phyloP scores from a whole-genome alignment of 2,113 vertebrate genomes.

The Oryzias woworae region DNA sequence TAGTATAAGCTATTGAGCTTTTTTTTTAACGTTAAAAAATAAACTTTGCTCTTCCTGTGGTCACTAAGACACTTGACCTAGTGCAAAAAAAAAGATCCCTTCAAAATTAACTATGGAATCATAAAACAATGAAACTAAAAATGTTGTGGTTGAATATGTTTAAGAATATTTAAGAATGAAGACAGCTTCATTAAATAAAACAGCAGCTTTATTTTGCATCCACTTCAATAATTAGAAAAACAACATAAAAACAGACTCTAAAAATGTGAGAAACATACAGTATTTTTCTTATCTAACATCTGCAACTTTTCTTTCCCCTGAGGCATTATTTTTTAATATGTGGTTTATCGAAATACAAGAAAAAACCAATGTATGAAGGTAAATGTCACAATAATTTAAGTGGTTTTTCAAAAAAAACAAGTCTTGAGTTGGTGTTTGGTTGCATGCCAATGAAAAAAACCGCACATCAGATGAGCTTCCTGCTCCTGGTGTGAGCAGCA shows the following conservation, averaged over 20 bases:
- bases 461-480: background rate
- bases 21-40: no score
- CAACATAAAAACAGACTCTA: no score
- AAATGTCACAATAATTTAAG: background rate
- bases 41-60: no score
- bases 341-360: background rate
- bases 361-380: background rate
- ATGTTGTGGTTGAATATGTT: background rate
- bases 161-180: no score
- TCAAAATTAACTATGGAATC: background rate
- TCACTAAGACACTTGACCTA: no score
- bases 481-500: slow-evolving; percentile 7
- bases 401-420: background rate
- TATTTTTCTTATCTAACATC: no score
- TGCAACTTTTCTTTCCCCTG: no score
- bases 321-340: no score
- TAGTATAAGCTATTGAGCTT: no score
- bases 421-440: background rate
- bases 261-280: no score
- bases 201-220: slow-evolving; percentile 18
- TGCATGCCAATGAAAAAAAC: background rate
- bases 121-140: background rate
- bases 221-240: no score
- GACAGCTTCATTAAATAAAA: background rate
- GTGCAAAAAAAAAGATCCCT: background rate